Conservation (phyloP, 2,797 vertebrate species). For the Myotis daubentonii region DNA sequence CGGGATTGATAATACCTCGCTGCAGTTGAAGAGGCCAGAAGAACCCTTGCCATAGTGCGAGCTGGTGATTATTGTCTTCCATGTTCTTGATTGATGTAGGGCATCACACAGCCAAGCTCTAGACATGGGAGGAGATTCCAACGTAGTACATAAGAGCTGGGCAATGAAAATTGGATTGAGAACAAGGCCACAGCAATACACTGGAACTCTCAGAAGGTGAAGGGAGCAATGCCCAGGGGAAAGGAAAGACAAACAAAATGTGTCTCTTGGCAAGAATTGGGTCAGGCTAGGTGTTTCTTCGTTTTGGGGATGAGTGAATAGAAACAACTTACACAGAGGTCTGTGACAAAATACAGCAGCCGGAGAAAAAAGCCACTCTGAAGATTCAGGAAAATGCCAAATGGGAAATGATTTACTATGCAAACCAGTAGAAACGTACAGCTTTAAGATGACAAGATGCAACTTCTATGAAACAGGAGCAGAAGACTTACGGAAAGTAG, state of each 20-base stretch:
- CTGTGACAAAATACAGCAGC: background rate
- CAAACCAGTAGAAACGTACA: slow-evolving; percentile 43
- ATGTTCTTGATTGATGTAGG: slow-evolving; percentile 6
- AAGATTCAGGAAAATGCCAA: slow-evolving; percentile 23
- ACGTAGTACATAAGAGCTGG: background rate
- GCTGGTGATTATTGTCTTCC: slow-evolving; percentile 38
- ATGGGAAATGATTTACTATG: slow-evolving; percentile 37
- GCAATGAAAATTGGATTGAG: slow-evolving; percentile 46
- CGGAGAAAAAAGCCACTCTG: background rate
- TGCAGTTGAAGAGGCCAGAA: slow-evolving; percentile 28
- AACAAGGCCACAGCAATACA: slow-evolving; percentile 5
- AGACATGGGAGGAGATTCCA: background rate
- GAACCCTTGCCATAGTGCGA: background rate
- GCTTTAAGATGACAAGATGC: background rate
- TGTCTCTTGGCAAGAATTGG: slow-evolving; percentile 34
- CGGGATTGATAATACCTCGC: background rate
- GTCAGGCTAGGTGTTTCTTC: slow-evolving; percentile 9
- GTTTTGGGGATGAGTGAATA: slow-evolving; percentile 44
- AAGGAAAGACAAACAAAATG: slow-evolving; percentile 25
- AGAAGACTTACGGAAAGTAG: slow-evolving; percentile 16
- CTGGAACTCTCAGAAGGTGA: slow-evolving; percentile 6
- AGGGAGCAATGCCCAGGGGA: background rate
- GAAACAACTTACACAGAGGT: background rate
- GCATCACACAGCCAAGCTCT: background rate
- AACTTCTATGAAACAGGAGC: slow-evolving; percentile 17